These are phyloP conservation scores for Intellagama lesueurii DNA, from an alignment of 2,797 vertebrate genomes.

Conservation along the genomic window DNA sequence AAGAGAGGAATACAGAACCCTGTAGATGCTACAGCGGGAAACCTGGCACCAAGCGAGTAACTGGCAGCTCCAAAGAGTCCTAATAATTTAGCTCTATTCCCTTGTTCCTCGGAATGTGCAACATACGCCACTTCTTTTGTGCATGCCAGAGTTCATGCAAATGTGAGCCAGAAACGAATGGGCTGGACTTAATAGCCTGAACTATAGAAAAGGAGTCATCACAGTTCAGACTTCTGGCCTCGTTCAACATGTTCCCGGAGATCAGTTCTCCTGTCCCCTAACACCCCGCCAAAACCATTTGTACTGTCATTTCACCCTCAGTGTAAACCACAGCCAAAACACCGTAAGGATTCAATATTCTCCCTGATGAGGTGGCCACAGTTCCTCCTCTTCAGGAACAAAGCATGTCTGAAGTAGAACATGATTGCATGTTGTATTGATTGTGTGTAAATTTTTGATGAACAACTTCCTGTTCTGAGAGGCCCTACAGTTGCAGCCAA, in stretches of 20 bases:
- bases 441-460: not conserved
- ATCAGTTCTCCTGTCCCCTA: not conserved
- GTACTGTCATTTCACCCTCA: not conserved
- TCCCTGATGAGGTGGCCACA: not conserved
- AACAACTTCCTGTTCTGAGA: not conserved
- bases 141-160: slow-evolving; percentile 28
- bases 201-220: slow-evolving; percentile 25
- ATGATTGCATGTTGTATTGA: not conserved
- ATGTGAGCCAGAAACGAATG: slow-evolving; percentile 46
- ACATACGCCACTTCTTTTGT: slow-evolving; percentile 32
- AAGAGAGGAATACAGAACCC: not conserved
- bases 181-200: slow-evolving; percentile 24
- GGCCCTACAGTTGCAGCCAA: not conserved
- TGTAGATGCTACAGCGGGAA: slow-evolving; percentile 10
- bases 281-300: too few species aligned
- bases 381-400: too few species aligned
- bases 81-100: slow-evolving; percentile 36
- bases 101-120: slow-evolving; percentile 26
- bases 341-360: not conserved
- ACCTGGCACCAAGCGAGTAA: slow-evolving; percentile 24
- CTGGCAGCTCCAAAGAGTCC: slow-evolving; percentile 23
- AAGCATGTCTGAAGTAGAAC: not conserved
- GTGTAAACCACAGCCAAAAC: not conserved
- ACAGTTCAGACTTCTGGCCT: slow-evolving; percentile 20
- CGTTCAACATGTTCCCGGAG: slow-evolving; percentile 3